phyloP scores from a whole-genome alignment of 1,140 invertebrate genomes.

The Diachasmimorpha longicaudata region DNA sequence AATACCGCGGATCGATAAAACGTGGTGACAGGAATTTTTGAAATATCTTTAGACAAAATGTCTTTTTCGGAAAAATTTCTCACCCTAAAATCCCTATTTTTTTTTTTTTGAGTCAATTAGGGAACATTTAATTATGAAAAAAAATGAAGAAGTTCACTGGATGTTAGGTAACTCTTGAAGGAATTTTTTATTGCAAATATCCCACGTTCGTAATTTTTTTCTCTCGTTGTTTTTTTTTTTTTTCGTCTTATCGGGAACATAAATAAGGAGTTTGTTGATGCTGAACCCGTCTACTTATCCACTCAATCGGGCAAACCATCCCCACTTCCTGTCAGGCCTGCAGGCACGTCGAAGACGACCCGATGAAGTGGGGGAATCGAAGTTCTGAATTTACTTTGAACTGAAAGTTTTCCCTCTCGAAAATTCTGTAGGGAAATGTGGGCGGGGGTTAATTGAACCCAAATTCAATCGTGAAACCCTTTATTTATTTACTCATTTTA shows the following conservation, averaged over 20 bases:
- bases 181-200: too few relatives aligned
- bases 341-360: conserved; percentile 9
- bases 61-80: too few relatives aligned
- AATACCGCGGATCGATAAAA: too few relatives aligned
- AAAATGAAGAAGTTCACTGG: too few relatives aligned
- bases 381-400: conserved; percentile 38
- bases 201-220: too few relatives aligned
- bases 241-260: conserved; percentile 19
- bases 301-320: conserved; percentile 44
- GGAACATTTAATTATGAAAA: too few relatives aligned
- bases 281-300: conserved; percentile 33
- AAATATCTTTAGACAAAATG: too few relatives aligned
- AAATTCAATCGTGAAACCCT: background rate
- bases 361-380: conserved; percentile 15
- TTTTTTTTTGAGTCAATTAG: too few relatives aligned
- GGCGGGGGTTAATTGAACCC: background rate
- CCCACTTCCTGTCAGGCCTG: conserved; percentile 27
- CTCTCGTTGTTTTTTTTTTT: background rate
- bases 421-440: background rate
- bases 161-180: too few relatives aligned
- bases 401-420: background rate
- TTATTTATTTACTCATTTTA: background rate
- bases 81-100: too few relatives aligned
- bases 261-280: conserved; percentile 40
- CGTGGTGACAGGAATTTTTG: too few relatives aligned